Base-by-base conservation (phyloP, 2,113 vertebrate species). In the Suricata suricatta region DNA sequence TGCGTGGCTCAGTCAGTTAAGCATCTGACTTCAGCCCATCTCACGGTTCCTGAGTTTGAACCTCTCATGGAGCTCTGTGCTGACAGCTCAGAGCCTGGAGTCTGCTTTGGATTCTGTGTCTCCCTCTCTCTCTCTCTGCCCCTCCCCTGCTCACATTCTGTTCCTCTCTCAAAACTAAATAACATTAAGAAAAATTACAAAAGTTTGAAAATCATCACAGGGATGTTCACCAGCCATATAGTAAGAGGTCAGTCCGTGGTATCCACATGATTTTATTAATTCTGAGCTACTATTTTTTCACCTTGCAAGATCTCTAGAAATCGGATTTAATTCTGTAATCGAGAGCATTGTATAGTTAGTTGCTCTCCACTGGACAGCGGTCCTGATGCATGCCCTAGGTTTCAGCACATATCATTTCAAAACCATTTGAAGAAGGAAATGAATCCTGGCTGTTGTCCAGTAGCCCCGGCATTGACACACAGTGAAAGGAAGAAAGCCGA, bases 281-380 rank as follows among this genome's bases (percentile, higher is more conserved):
- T 88, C 86, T 60, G 52, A 57, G 85, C 50, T 72, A 17, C 33
- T 72, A n/a, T 31, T 88, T 88, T 82, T 60, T 82, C 80, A 82
- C n/a, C 25, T 82, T 60, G 57, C 69, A 23, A 57, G 50, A 57
- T 74, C 25, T 54, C 69, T 60, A 44, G 35, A 74, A 57, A 88
- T 44, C 29, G 0, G 38, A 33, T 23, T 38, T n/a, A 41, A 60
- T 88, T n/a, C 86, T 54, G 17, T 41, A 54, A 41, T 3, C 23
- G 69, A 74, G 35, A 27, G 17, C 11, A 33, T 88, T 23, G 2
- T 19, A 52, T 14, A 29, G 35, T 23, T 29, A 16, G 72, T 16
- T 21, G 86, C 69, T 74, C 17, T 33, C n/a, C 44, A 7, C 14
- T 25, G 63, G 66, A 86, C 44, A 50, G 83, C 64, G n/a, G 33